Conservation (phyloP, 2,797 vertebrate genomes). For the Crenuchus spilurus region DNA sequence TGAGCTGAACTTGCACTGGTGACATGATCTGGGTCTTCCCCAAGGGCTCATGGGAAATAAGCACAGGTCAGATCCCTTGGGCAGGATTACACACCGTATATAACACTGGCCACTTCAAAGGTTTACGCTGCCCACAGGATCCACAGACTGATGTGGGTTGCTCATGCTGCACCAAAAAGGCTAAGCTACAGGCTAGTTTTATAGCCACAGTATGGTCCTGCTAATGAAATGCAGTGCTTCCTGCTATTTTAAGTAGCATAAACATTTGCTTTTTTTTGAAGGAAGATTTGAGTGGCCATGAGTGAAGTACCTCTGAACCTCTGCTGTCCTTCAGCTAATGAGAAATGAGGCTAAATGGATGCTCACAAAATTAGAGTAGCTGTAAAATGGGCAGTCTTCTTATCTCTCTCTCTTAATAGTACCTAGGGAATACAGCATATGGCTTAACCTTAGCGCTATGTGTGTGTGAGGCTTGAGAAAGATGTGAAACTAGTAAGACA, state of each 20-base stretch:
- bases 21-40: not conserved
- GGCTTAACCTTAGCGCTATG: slow-evolving; percentile 16
- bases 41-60: slow-evolving; percentile 42
- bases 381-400: not conserved
- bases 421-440: slow-evolving; percentile 25
- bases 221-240: slow-evolving; percentile 14
- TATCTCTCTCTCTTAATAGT: slow-evolving; percentile 13
- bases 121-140: slow-evolving; percentile 22
- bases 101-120: slow-evolving; percentile 18
- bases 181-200: not conserved
- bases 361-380: not conserved
- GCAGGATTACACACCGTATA: slow-evolving; percentile 17
- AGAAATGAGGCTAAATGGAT: not conserved
- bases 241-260: slow-evolving; percentile 6
- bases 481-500: slow-evolving; percentile 22
- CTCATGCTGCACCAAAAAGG: not conserved
- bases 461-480: slow-evolving; percentile 18
- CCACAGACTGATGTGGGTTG: slow-evolving; percentile 6
- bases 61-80: slow-evolving; percentile 19
- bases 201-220: not conserved
- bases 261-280: not conserved
- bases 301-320: not conserved
- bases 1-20: not conserved
- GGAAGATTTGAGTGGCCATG: not conserved
- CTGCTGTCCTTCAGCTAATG: not conserved